Conservation (phyloP, 2,797 vertebrate species). For the Mus spretus region DNA sequence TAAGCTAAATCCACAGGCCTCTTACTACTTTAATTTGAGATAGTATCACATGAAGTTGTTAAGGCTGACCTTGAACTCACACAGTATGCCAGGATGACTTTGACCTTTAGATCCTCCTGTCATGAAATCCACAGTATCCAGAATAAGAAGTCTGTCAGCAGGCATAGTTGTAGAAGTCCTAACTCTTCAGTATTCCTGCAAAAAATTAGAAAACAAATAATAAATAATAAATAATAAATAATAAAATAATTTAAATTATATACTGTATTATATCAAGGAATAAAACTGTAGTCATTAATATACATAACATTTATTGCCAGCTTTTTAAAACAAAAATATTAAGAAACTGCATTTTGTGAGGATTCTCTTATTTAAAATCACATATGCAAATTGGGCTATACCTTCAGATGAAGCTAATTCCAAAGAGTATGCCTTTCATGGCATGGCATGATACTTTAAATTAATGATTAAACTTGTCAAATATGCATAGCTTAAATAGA, state of each 20-base stretch:
- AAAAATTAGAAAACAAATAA: too few species aligned
- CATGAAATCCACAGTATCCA: background rate
- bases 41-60: background rate
- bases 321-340: background rate
- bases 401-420: background rate
- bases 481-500: background rate
- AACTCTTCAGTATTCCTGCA: background rate
- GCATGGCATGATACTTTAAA: background rate
- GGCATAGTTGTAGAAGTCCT: background rate
- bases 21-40: background rate
- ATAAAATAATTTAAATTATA: background rate
- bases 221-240: too few species aligned
- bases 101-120: background rate
- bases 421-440: background rate
- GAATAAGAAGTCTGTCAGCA: background rate
- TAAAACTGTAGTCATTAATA: background rate
- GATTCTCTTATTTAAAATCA: background rate
- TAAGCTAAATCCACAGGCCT: background rate
- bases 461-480: background rate
- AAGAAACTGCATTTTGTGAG: background rate
- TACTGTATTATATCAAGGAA: background rate
- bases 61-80: background rate
- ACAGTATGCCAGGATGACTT: background rate
- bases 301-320: background rate
- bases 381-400: background rate